Evolutionary conservation across 2,113 vertebrate species (phyloP).

Genomic region (Oenanthe melanoleuca): DNA sequence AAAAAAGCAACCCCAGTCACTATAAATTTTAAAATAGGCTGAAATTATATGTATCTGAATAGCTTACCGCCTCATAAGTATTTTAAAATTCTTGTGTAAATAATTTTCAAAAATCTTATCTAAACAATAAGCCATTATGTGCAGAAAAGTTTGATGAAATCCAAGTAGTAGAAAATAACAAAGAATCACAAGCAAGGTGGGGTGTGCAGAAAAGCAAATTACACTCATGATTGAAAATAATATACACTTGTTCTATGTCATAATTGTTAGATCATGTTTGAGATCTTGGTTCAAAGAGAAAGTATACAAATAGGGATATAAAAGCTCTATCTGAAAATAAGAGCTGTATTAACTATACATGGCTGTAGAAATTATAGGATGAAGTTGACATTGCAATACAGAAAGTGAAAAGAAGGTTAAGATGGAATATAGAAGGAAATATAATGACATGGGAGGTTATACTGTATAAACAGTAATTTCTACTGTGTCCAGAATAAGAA

Average conservation of each 20-base stretch:
- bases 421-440: not conserved
- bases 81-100: not conserved
- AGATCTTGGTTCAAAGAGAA: not conserved
- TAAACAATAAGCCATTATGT: not conserved
- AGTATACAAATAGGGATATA: not conserved
- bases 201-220: not conserved
- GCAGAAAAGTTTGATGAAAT: not conserved
- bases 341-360: not conserved
- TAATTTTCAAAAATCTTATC: not conserved
- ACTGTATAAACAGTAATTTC: not conserved
- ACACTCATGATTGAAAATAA: not conserved
- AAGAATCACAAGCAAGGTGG: not conserved
- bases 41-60: not conserved
- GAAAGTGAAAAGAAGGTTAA: not conserved
- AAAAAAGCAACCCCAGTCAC: not conserved
- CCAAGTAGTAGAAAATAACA: not conserved
- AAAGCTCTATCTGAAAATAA: not conserved
- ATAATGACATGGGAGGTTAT: not conserved
- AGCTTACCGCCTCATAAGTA: not conserved
- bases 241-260: not conserved
- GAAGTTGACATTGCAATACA: not conserved
- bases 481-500: not conserved
- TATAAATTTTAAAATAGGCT: not conserved
- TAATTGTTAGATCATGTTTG: not conserved
- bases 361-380: not conserved